phyloP scores from a whole-genome alignment of 2,113 vertebrate species.

The Aythya baeri region DNA sequence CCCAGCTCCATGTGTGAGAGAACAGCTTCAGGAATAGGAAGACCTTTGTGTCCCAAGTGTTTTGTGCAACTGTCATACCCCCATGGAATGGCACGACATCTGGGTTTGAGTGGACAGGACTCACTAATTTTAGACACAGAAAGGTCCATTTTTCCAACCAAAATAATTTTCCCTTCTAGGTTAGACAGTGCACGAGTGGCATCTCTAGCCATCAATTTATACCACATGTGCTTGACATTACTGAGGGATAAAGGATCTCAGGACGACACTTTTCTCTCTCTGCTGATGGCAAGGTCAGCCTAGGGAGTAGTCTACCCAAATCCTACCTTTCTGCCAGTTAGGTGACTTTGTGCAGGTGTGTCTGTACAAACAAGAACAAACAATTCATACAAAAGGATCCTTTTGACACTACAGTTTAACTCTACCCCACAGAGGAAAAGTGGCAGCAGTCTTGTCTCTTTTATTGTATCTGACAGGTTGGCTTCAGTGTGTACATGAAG shows the following conservation, averaged over 20 bases:
- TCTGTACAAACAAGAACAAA: not conserved
- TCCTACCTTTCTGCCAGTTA: not conserved
- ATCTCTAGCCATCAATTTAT: not conserved
- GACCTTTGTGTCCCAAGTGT: not conserved
- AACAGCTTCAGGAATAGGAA: not conserved
- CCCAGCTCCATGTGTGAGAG: not conserved
- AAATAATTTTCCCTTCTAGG: not conserved
- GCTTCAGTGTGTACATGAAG: accelerated
- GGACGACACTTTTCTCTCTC: not conserved
- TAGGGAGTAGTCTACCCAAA: not conserved
- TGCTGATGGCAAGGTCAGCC: not conserved
- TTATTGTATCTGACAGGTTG: not conserved
- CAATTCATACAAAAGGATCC: not conserved
- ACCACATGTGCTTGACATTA: accelerated
- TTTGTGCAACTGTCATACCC: accelerated
- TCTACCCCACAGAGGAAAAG: not conserved
- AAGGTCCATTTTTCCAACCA: not conserved
- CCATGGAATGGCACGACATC: not conserved
- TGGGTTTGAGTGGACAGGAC: not conserved
- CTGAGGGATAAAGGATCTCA: not conserved
- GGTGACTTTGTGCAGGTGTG: not conserved
- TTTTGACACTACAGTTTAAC: not conserved
- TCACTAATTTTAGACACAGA: not conserved
- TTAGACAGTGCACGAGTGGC: accelerated
- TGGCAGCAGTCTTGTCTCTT: not conserved